Base-by-base conservation (phyloP, 2,888 invertebrate genomes). In the Cerastis rubricosa region DNA sequence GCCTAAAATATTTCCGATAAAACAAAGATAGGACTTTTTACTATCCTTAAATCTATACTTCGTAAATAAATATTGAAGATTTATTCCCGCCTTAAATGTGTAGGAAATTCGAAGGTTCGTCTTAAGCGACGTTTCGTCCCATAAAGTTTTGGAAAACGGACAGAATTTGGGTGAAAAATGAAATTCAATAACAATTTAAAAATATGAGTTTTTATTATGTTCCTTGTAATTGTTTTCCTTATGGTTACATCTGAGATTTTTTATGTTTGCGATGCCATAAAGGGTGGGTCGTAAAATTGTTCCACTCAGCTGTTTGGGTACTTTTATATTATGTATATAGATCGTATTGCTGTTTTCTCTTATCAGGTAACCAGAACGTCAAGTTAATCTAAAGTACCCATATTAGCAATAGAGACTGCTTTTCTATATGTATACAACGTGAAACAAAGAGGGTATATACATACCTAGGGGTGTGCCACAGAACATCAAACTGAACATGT, bases 351-450 rank as follows among this genome's bases (percentile, higher is more conserved):
- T 12, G 29, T 61, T 76, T 40, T 45, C n/a, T 9, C 63, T 66
- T 70, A 81, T 83, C 78, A 69, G 49, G 61, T 69, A 83, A 82
- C 72, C 45, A 72, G 49, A 54, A 68, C 40, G 45, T 57, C 72
- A 70, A 66, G 72, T 54, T 67, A 70, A 72, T 82, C 77, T 82
- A 72, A 73, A 81, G 72, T 73, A 57, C 14, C 17, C 19, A 14
- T 66, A 22, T 35, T 57, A 12, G 49, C n/a, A 64, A 68, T 64
- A 68, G 29, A 51, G 54, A 7, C 22, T 61, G 25, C 17, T 57
- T 71, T 1, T 49, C 45, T 66, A 54, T 11, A 22, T 63, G 40
- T 22, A 11, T 22, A 7, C 57, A 11, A 35, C 35, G 35, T n/a
- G n/a, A n/a, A n/a, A n/a, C n/a, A n/a, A n/a, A n/a, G n/a, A n/a